These are phyloP conservation scores for Epirrhoe tristata DNA, from an alignment of 2,888 invertebrate genomes.

Conservation along the genomic window DNA sequence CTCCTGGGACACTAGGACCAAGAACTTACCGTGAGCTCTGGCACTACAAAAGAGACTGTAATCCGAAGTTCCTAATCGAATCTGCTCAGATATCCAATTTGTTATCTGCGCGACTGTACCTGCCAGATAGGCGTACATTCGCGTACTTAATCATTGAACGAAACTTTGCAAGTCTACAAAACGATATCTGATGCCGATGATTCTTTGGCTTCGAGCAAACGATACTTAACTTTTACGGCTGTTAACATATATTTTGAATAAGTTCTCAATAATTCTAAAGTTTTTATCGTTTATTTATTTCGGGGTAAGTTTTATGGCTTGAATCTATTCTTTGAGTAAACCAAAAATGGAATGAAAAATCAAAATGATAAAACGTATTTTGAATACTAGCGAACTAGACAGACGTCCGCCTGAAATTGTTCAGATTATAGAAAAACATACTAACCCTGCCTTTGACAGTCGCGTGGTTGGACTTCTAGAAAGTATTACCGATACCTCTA, in stretches of 20 bases:
- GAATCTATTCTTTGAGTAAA: too few species aligned
- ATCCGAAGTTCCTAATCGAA: constrained; percentile 42
- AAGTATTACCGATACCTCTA: too few species aligned
- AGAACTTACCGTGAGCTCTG: not conserved
- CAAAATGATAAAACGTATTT: too few species aligned
- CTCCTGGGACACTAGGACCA: too few species aligned
- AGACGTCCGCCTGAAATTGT: too few species aligned
- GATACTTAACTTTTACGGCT: constrained; percentile 10
- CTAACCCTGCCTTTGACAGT: too few species aligned
- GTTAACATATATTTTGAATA: not conserved
- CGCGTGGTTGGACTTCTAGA: too few species aligned
- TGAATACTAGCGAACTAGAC: too few species aligned
- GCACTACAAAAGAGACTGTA: constrained; percentile 36
- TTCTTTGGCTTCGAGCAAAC: not conserved
- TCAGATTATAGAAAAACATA: too few species aligned
- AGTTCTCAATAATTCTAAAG: not conserved
- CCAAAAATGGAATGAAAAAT: too few species aligned
- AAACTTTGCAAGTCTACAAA: constrained; percentile 18
- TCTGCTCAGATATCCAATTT: constrained; percentile 43
- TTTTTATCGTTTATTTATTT: not conserved
- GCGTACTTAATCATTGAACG: constrained; percentile 23
- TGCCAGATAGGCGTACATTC: constrained; percentile 29
- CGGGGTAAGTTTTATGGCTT: not conserved
- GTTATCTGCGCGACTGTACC: constrained; percentile 38
- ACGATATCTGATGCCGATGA: constrained; percentile 12